Evolutionary conservation across 2,888 invertebrate genomes (phyloP), one percentile per base, ranked within the genome.

Genomic region (Podabrus alpinus): DNA sequence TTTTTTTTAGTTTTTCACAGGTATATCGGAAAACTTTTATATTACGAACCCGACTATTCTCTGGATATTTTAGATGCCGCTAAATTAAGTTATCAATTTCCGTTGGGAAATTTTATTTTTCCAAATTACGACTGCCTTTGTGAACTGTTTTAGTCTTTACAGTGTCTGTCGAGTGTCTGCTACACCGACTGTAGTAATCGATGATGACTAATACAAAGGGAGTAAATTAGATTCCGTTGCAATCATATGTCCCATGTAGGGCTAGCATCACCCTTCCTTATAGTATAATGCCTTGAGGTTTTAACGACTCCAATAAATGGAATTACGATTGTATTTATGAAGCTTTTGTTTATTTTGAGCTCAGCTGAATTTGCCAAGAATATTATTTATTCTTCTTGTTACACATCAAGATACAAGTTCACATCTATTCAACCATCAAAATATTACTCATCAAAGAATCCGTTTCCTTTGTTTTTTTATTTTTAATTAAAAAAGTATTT

Each of bases 141-240:
- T n/a, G 9, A 45, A 45, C 29, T 29, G 11, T 29, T 29, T 29
- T 45, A 45, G 5, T 45, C n/a, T 45, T 9, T 7, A 45, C 45
- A 45, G 7, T 45, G n/a, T 45, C 45, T 45, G n/a, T 7, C 45
- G 7, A 1, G n/a, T 45, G 45, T 9, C 45, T 45, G 2, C 45
- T n/a, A n/a, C n/a, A 7, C n/a, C 7, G 45, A 7, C 45, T 45
- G 45, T n/a, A 45, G n/a, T 45, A 45, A 45, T 45, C 45, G 45
- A 45, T 60, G 72, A 72, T 72, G 72, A 72, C 72, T 72, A 72
- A 72, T n/a, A 15, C 24, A 45, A 66, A 67, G 72, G 72, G 29
- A 66, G 25, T 72, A 72, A 72, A 72, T 72, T 72, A 62, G 66
- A 72, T 72, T 67, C 72, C 66, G 17, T 67, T 72, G 66, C 72